Evolutionary conservation across 2,797 vertebrate genomes (phyloP).

Genomic region (Urosaurus nigricauda): DNA sequence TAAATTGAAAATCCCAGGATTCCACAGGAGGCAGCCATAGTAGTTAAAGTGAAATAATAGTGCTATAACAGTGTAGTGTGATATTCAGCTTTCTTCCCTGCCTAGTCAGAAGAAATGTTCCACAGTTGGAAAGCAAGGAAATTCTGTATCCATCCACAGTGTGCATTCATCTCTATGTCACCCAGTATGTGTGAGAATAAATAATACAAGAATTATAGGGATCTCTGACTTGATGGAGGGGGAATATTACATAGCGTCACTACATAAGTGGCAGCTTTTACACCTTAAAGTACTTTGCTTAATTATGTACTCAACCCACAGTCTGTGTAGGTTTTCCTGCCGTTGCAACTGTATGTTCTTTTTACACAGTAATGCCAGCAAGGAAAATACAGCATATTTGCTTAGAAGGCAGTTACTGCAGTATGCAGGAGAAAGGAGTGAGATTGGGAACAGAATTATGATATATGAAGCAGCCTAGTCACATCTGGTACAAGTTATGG

Average conservation of each 20-base stretch:
- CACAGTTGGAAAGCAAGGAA: background rate
- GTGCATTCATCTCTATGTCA: background rate
- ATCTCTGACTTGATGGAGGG: background rate
- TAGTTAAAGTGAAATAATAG: too few species aligned
- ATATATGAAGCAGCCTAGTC: background rate
- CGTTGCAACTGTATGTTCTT: background rate
- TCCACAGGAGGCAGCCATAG: background rate
- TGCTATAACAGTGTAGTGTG: background rate
- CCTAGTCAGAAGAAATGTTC: background rate
- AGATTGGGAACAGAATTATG: background rate
- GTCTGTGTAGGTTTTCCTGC: background rate
- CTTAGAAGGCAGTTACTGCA: background rate
- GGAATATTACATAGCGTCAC: background rate
- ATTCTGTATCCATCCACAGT: background rate
- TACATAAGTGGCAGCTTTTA: background rate
- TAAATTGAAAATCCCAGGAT: too few species aligned
- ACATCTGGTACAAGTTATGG: slow-evolving; percentile 18
- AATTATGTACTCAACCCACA: too few species aligned
- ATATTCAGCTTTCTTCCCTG: too few species aligned
- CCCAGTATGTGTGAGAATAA: background rate
- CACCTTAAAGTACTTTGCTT: background rate
- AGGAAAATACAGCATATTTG: background rate
- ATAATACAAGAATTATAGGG: background rate
- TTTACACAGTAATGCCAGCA: background rate
- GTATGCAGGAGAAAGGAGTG: background rate